Conservation (phyloP, 2,888 invertebrate species). For the Drosophila melanosoma region DNA sequence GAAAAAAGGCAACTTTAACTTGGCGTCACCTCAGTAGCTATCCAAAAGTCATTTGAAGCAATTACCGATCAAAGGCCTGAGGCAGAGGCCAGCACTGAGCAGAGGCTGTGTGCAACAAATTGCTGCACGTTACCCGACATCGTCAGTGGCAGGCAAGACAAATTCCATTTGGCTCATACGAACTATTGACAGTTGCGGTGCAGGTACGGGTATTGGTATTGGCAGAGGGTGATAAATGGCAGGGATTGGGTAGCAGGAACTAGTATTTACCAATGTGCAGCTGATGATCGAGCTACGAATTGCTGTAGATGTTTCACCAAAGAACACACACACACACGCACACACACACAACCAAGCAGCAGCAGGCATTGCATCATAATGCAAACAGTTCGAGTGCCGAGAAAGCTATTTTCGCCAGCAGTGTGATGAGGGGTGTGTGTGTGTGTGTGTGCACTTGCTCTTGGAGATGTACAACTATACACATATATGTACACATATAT, state of each 20-base stretch:
- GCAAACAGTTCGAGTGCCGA: constrained; percentile 75
- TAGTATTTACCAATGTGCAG: constrained; percentile 54
- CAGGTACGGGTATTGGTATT: constrained; percentile 8
- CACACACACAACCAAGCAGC: constrained; percentile 6
- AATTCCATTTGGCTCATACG: constrained; percentile 74
- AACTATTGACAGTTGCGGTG: constrained; percentile 68
- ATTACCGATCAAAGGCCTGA: constrained; percentile 44
- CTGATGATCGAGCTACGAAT: constrained; percentile 58
- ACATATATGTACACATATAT: neutral
- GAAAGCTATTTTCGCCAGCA: constrained; percentile 62
- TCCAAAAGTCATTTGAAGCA: constrained; percentile 63
- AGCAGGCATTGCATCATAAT: constrained; percentile 65
- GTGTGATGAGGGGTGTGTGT: constrained; percentile 18
- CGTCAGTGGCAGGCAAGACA: constrained; percentile 73
- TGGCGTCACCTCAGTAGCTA: constrained; percentile 5
- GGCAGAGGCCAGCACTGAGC: neutral
- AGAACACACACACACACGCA: constrained; percentile 11
- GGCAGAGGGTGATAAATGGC: neutral
- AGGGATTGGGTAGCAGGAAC: constrained; percentile 10
- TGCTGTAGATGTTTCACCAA: constrained; percentile 37
- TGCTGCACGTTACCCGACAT: constrained; percentile 54
- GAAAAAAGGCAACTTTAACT: neutral
- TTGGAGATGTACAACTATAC: constrained; percentile 30
- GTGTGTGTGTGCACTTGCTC: constrained; percentile 46
- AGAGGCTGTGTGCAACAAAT: constrained; percentile 57